phyloP scores from a whole-genome alignment of 2,888 invertebrate species.

The Tetropium fuscum region DNA sequence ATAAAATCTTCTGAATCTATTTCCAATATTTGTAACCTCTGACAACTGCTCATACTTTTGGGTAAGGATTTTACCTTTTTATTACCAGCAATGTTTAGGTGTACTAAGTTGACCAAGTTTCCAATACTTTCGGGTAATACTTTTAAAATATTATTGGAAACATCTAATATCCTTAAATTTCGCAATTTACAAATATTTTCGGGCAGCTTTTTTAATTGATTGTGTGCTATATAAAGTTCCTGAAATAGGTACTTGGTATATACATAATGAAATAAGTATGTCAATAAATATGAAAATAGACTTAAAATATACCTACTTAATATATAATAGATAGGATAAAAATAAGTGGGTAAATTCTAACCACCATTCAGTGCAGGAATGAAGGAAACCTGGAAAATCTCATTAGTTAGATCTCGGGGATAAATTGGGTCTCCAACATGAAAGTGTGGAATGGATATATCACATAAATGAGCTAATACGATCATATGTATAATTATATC shows the following conservation, averaged over 20 bases:
- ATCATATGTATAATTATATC: no score
- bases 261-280: no score
- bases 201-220: conserved; percentile 78
- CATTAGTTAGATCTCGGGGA: no score
- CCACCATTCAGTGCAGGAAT: no score
- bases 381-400: no score
- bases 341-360: no score
- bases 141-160: conserved; percentile 78
- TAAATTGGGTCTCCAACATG: no score
- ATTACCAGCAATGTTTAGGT: conserved; percentile 74
- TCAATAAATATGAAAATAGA: not conserved
- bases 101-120: conserved; percentile 71
- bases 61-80: conserved; percentile 72
- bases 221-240: conserved; percentile 82
- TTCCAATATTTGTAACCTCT: conserved; percentile 72
- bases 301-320: no score
- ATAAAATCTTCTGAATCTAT: conserved; percentile 73
- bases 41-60: conserved; percentile 74
- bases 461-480: no score
- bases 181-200: conserved; percentile 74
- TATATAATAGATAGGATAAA: no score
- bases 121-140: conserved; percentile 74
- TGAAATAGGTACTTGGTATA: conserved; percentile 60
- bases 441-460: no score
- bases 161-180: conserved; percentile 76